phyloP scores from a whole-genome alignment of 1,140 invertebrate genomes.

The Atta cephalotes region DNA sequence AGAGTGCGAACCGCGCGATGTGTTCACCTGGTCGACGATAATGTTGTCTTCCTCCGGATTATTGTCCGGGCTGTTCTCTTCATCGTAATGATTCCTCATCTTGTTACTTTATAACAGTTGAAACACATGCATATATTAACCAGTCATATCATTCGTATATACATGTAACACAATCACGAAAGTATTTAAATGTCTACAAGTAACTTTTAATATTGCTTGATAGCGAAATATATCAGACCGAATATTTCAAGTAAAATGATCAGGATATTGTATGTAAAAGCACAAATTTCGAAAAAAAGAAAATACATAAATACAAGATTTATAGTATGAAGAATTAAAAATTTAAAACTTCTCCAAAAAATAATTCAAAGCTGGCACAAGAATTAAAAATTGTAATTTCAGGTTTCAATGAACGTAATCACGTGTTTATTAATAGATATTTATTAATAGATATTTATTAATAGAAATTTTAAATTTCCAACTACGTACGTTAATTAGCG shows the following conservation, averaged over 20 bases:
- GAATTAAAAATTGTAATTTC: neutral
- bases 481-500: neutral
- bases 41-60: conserved; percentile 3
- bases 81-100: conserved; percentile 14
- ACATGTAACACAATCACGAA: neutral
- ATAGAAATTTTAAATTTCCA: neutral
- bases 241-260: neutral
- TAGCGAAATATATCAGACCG: neutral
- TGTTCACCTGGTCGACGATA: neutral
- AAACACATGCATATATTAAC: neutral
- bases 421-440: neutral
- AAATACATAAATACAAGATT: neutral
- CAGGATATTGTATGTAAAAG: neutral
- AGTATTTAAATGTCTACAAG: neutral
- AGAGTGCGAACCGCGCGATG: neutral
- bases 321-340: neutral
- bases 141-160: neutral
- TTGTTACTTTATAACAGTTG: neutral
- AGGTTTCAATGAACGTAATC: neutral
- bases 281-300: neutral
- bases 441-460: neutral
- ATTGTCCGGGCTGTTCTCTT: neutral
- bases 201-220: neutral
- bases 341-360: neutral
- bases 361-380: neutral